Base-by-base conservation (phyloP, 1,140 invertebrate species). In the Alviniconcha marisindica region DNA sequence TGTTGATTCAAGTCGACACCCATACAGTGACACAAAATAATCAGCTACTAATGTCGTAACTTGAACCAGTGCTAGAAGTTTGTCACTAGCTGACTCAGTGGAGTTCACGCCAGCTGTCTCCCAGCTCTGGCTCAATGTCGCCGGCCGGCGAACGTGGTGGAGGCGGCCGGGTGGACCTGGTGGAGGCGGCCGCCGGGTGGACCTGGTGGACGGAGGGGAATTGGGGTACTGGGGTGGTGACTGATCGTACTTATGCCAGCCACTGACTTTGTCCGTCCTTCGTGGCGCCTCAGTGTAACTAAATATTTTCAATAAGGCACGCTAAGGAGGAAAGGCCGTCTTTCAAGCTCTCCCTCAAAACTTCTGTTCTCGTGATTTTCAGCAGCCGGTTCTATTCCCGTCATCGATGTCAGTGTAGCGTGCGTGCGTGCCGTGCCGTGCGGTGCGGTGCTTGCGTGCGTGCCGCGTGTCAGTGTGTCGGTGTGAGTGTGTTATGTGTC, bases 381-480 rank as follows among this genome's bases (percentile, higher is more conserved):
- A n/a, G n/a, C n/a, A n/a, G n/a, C n/a, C n/a, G n/a, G n/a, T n/a
- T n/a, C n/a, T n/a, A n/a, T n/a, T n/a, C n/a, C n/a, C n/a, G n/a
- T n/a, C n/a, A n/a, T n/a, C n/a, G n/a, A n/a, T n/a, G n/a, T n/a
- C n/a, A n/a, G n/a, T n/a, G n/a, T n/a, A n/a, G n/a, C n/a, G n/a
- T n/a, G n/a, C 36, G 28, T 71, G 66, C 1, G 28, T 36, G 66
- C 15, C 36, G 10, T 71, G n/a, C 28, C 21, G 71, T 74, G 71
- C 42, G 24, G 15, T 10, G 0, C 24, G n/a, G 28, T 74, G 28
- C 24, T 18, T 42, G 38, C 18, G 15, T 74, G 38, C 42, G 71
- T 42, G 71, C n/a, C n/a, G 71, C 42, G 71, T 42, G 71, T 15
- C 2, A 40, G 71, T 24, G 71, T 74, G 71, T 42, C 36, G 38